Evolutionary conservation across 1,140 invertebrate genomes (phyloP).

Genomic region (Melitaea cinxia): DNA sequence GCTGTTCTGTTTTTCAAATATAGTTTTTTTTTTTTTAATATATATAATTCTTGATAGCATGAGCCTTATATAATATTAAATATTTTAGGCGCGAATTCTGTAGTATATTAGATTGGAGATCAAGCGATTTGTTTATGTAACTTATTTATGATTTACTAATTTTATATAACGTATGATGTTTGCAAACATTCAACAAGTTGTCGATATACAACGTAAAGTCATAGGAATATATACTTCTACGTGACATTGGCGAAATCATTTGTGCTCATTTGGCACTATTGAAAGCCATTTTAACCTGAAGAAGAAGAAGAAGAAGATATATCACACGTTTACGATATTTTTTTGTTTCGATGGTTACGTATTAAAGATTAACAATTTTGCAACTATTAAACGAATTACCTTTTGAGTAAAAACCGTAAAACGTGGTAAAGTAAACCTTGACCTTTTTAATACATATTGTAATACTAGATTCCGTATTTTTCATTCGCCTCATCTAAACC

Average conservation of each 20-base stretch:
- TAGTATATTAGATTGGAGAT: neutral
- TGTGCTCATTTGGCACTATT: too few species aligned
- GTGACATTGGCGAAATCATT: too few species aligned
- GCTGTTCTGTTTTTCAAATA: neutral
- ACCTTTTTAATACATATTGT: conserved; percentile 41
- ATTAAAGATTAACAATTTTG: neutral
- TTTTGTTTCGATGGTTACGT: neutral
- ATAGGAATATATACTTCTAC: neutral
- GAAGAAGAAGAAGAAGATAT: too few species aligned
- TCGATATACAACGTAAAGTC: conserved; percentile 9
- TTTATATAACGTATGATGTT: conserved; percentile 31
- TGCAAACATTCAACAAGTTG: conserved; percentile 55
- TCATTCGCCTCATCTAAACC: conserved; percentile 38
- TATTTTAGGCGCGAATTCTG: neutral
- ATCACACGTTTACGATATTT: too few species aligned
- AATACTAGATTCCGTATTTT: conserved; percentile 36
- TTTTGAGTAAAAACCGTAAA: conserved; percentile 12
- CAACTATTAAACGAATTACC: conserved; percentile 5
- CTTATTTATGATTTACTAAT: neutral
- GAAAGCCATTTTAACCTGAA: too few species aligned
- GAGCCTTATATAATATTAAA: too few species aligned
- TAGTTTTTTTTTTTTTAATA: too few species aligned
- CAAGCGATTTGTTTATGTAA: neutral
- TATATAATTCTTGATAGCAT: too few species aligned
- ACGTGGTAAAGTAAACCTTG: conserved; percentile 51